These are phyloP conservation scores for Uloborus plumipes DNA, from an alignment of 2,888 invertebrate genomes.

Conservation along the genomic window DNA sequence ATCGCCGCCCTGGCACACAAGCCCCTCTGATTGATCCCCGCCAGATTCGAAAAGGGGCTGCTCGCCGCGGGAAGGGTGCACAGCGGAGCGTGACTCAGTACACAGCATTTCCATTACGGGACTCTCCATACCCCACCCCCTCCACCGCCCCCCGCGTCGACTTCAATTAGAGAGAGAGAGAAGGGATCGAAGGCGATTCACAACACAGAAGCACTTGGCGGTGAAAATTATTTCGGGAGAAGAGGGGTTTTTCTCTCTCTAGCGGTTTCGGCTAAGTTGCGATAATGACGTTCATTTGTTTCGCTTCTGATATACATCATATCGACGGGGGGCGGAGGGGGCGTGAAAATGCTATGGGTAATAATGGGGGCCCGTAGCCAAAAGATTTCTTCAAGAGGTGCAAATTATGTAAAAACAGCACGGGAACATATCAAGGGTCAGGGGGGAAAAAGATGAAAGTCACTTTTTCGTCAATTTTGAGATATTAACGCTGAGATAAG, in stretches of 20 bases:
- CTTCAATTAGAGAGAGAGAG: constrained; percentile 36
- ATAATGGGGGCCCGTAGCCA: too few relatives aligned
- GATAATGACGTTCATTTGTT: neutral
- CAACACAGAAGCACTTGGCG: too few relatives aligned
- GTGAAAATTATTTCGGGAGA: neutral
- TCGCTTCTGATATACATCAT: neutral
- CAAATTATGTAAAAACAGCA: too few relatives aligned
- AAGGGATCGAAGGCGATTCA: neutral
- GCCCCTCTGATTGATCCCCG: constrained; percentile 41
- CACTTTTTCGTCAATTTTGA: too few relatives aligned
- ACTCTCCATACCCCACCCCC: constrained; percentile 1
- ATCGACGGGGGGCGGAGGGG: neutral
- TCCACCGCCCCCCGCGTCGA: constrained; percentile 48
- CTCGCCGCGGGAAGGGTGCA: constrained; percentile 3
- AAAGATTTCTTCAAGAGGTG: too few relatives aligned
- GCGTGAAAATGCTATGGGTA: too few relatives aligned
- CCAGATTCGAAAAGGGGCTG: neutral
- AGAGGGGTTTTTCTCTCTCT: neutral
- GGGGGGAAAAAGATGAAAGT: too few relatives aligned
- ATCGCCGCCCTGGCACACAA: neutral
- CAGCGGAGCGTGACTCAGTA: constrained; percentile 47
- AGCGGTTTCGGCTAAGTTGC: too few relatives aligned
- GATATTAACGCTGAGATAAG: too few relatives aligned
- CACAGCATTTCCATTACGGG: constrained; percentile 55
- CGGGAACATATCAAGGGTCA: too few relatives aligned